Conservation (phyloP, 2,113 vertebrate species). For the Ibidorhyncha struthersii region DNA sequence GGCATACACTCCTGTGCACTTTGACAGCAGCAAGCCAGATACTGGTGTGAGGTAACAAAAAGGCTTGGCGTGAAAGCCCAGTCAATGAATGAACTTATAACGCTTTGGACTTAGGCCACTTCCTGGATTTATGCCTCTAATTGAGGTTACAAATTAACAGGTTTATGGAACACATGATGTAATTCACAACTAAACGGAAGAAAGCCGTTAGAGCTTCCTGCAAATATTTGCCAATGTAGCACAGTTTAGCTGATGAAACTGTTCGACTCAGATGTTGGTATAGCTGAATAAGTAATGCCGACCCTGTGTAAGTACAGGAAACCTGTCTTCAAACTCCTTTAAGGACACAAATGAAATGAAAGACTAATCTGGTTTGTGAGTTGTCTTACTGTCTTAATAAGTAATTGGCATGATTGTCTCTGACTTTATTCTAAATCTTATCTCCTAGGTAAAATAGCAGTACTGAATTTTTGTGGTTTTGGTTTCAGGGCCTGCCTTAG, state of each 20-base stretch:
- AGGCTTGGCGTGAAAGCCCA: background rate
- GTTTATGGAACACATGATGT: background rate
- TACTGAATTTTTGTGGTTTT: background rate
- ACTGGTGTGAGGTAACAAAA: background rate
- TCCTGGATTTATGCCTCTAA: constrained; percentile 11
- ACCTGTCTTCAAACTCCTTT: background rate
- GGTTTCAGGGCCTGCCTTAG: constrained; percentile 60
- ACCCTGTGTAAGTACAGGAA: constrained; percentile 42
- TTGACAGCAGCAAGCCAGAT: constrained; percentile 21
- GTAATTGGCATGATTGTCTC: constrained; percentile 35
- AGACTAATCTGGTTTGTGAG: background rate
- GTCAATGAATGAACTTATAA: background rate
- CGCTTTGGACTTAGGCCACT: constrained; percentile 11
- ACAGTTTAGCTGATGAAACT: background rate
- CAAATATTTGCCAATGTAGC: background rate
- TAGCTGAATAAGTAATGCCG: background rate
- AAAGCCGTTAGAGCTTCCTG: background rate
- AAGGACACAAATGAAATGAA: background rate
- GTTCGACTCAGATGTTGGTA: background rate
- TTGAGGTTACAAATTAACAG: constrained; percentile 15
- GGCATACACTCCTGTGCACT: background rate
- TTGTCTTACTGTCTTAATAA: constrained; percentile 1
- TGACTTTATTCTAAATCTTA: constrained; percentile 18
- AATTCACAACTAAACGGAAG: background rate
- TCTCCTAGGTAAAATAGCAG: background rate